phyloP scores from a whole-genome alignment of 2,113 vertebrate genomes.

The Solea solea region DNA sequence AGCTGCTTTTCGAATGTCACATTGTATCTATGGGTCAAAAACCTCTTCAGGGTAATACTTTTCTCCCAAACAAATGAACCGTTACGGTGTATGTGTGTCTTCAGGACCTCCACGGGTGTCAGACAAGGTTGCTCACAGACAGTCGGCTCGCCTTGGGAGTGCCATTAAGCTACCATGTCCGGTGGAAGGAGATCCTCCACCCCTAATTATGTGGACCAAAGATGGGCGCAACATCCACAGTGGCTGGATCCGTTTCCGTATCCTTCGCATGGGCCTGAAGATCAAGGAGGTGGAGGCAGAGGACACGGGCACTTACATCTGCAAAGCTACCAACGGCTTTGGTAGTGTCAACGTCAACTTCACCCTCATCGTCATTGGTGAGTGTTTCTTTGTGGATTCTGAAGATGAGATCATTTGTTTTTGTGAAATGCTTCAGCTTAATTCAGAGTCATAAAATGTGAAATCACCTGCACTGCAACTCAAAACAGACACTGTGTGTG shows the following conservation, averaged over 20 bases:
- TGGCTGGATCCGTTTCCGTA: constrained; percentile 93
- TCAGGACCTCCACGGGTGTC: constrained; percentile 93
- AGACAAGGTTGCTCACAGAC: constrained; percentile 89
- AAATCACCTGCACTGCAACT: constrained; percentile 56
- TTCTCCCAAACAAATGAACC: not conserved
- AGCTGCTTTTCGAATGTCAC: no score
- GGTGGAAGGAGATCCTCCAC: constrained; percentile 93
- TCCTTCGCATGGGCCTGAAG: constrained; percentile 91
- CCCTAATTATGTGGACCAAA: constrained; percentile 98
- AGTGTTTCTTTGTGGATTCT: constrained; percentile 62
- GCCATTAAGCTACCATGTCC: constrained; percentile 94
- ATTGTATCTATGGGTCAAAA: no score
- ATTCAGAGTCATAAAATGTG: constrained; percentile 36
- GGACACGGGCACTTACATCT: constrained; percentile 93
- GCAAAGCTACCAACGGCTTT: constrained; percentile 97
- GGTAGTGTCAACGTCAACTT: constrained; percentile 98
- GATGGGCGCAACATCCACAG: constrained; percentile 94
- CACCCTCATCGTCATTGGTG: constrained; percentile 94
- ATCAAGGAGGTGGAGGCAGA: constrained; percentile 95
- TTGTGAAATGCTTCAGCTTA: constrained; percentile 18
- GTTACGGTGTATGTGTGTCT: constrained; percentile 4
- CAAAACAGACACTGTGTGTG: constrained; percentile 18
- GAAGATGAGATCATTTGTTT: constrained; percentile 33
- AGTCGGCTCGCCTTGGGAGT: constrained; percentile 89
- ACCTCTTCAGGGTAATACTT: no score